Evolutionary conservation across 2,797 vertebrate genomes (phyloP), one percentile per base, ranked within the genome.

Genomic region (Eulemur rubriventer): DNA sequence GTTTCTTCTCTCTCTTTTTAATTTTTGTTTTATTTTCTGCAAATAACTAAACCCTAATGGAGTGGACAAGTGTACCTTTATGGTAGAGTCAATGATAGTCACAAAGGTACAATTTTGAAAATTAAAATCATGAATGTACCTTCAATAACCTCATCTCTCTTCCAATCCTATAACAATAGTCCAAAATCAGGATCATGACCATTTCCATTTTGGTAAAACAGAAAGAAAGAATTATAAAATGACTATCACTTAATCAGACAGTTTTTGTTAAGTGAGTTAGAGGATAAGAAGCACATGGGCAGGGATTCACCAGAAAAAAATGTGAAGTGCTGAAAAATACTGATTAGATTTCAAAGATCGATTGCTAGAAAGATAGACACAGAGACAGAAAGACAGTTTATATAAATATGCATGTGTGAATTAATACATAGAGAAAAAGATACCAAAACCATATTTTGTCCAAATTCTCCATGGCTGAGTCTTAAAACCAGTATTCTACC

Each of bases 1-100:
- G 9, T 28, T 69, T 61, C 26, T 43, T 28, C 3, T 69, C 14
- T 38, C 12, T 11, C 59, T 61, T 26, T 86, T 57, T n/a, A n/a
- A 5, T 65, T 35, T 73, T 63, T 12, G 43, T 55, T 82, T 59
- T 80, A 38, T 86, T 93, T 93, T 80, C 22, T 90, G 87, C 33
- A 78, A 57, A 35, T 59, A 70, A 52, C 48, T 30, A 48, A 83
- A 91, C 26, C 78, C 26, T 92, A 65, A 43, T 79, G 9, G 18
- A 92, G 50, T 6, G 76, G 52, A 22, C 22, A 96, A 90, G 48
- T 22, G 18, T 82, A 73, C 22, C 24, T 57, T 50, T 67, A 38
- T 35, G 28, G 4, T 6, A 38, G 41, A n/a, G 11, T 41, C 41
- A 67, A 0, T 79, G 38, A 46, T 28, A 63, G 55, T 84, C 26